These are phyloP conservation scores for Rhizomys pruinosus DNA, from an alignment of 2,113 vertebrate genomes.

Conservation along the genomic window DNA sequence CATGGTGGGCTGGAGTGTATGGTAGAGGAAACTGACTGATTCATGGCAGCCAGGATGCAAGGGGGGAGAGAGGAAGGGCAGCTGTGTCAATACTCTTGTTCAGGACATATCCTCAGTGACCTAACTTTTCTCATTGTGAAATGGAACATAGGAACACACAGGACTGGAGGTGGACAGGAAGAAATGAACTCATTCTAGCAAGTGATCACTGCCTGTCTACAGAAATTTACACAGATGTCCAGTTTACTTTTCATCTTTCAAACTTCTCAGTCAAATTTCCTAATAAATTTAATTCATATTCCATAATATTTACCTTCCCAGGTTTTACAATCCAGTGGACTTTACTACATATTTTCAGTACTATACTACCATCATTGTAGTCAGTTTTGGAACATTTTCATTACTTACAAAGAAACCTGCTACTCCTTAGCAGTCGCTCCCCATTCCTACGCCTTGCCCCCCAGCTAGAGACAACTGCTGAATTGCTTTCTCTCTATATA, in stretches of 20 bases:
- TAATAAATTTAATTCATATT: too few relatives aligned
- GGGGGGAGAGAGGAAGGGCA: background rate
- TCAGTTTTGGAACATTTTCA: background rate
- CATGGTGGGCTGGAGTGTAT: too few relatives aligned
- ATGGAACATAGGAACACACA: too few relatives aligned
- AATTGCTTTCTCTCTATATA: background rate
- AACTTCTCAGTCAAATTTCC: too few relatives aligned
- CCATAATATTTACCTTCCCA: too few relatives aligned
- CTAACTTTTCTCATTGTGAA: background rate
- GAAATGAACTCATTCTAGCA: too few relatives aligned
- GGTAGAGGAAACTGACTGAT: background rate
- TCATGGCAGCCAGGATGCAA: background rate
- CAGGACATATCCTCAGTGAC: background rate
- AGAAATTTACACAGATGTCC: too few relatives aligned
- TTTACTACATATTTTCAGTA: background rate
- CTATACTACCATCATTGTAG: background rate
- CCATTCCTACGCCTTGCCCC: background rate
- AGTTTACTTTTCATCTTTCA: too few relatives aligned
- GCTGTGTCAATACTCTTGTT: background rate
- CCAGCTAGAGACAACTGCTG: background rate
- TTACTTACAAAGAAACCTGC: background rate
- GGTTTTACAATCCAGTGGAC: background rate
- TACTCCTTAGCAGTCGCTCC: background rate
- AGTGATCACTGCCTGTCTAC: too few relatives aligned
- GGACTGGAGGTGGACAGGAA: too few relatives aligned